These are phyloP conservation scores for Porites evermanni DNA, from an alignment of 92 coral and sea anemone species.

Conservation along the genomic window DNA sequence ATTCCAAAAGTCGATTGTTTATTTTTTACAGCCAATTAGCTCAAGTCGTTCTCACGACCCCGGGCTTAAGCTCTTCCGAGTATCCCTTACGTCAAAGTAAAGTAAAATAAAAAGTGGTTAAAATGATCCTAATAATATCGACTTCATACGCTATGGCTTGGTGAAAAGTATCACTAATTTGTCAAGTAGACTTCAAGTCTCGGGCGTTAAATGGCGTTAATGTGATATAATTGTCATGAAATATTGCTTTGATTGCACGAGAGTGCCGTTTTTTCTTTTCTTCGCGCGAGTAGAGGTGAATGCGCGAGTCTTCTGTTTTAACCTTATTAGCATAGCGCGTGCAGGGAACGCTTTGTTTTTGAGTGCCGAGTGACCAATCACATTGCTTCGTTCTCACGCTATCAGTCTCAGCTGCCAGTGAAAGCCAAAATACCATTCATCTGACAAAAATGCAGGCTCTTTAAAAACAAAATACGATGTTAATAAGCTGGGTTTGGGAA, in stretches of 20 bases:
- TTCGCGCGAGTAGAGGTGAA: slow-evolving; percentile 29
- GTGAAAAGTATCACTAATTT: slow-evolving; percentile 7
- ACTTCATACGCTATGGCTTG: background rate
- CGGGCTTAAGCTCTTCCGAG: slow-evolving; percentile 2
- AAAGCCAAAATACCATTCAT: slow-evolving; percentile 55
- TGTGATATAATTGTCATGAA: background rate
- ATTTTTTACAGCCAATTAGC: slow-evolving; percentile 49
- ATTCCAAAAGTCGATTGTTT: slow-evolving; percentile 49
- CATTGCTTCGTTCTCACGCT: slow-evolving; percentile 88
- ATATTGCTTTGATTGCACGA: slow-evolving; percentile 14
- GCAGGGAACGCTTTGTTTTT: slow-evolving; percentile 51
- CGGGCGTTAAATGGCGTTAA: slow-evolving; percentile 34
- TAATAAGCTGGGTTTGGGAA: slow-evolving; percentile 72
- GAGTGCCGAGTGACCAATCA: slow-evolving; percentile 72
- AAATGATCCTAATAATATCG: background rate
- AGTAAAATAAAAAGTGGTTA: background rate
- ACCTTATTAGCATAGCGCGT: slow-evolving; percentile 39
- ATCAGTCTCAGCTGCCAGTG: slow-evolving; percentile 54
- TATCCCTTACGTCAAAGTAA: background rate
- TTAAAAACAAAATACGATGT: slow-evolving; percentile 45
- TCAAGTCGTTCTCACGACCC: slow-evolving; percentile 50
- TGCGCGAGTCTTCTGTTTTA: slow-evolving; percentile 34
- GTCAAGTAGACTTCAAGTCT: slow-evolving; percentile 19
- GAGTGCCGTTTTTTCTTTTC: slow-evolving; percentile 24
- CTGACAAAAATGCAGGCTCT: slow-evolving; percentile 46